A percentile compares a stretch with the other conserved stretches of the same genome.
Evolutionary conservation across 92 coral and sea anemone species (phyloP).

Genomic region (Phymanthus crucifer): DNA sequence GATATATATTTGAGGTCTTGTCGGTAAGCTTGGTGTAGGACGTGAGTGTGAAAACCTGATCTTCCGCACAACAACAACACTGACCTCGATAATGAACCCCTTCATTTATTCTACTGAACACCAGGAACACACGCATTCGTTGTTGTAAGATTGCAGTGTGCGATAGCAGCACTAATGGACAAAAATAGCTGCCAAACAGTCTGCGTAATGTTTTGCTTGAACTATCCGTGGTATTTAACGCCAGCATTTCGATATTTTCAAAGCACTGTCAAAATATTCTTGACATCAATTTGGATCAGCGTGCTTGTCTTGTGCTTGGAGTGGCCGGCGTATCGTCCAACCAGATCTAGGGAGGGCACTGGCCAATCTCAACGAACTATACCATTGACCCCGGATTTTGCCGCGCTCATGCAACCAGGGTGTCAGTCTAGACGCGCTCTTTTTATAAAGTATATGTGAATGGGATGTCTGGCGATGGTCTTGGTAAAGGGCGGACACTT

Average conservation of each 20-base stretch:
- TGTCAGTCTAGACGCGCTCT: background rate
- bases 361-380: background rate
- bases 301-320: background rate
- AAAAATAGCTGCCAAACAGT: conserved; percentile 5
- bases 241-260: background rate
- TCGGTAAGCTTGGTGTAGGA: background rate
- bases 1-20: background rate
- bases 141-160: conserved; percentile 45
- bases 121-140: conserved; percentile 49
- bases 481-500: background rate
- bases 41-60: conserved; percentile 22
- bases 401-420: conserved; percentile 1
- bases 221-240: conserved; percentile 1
- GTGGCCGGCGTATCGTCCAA: background rate
- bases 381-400: conserved; percentile 2
- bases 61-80: conserved; percentile 5
- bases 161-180: conserved; percentile 33
- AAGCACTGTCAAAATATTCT: conserved; percentile 14
- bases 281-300: conserved; percentile 4
- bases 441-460: background rate
- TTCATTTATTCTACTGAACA: conserved; percentile 3
- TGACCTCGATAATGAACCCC: conserved; percentile 31
- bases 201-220: conserved; percentile 20
- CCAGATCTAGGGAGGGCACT: background rate
- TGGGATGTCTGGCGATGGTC: background rate